Evolutionary conservation across 2,797 vertebrate genomes (phyloP).

Genomic region (Falco naumanni): DNA sequence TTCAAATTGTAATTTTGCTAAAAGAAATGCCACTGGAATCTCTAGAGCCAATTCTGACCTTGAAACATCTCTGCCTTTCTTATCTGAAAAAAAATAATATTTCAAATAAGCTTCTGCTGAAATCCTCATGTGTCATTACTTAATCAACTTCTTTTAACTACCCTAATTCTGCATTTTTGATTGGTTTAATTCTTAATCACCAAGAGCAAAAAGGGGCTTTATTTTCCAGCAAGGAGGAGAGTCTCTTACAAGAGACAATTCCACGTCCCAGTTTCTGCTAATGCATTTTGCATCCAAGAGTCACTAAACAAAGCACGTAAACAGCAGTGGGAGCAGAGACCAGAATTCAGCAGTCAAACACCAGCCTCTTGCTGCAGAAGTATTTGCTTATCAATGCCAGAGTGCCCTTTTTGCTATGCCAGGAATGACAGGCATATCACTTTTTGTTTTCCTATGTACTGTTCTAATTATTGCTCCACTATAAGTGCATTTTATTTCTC

Average conservation of each 20-base stretch:
- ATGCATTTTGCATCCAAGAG: background rate
- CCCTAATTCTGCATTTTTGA: constrained; percentile 24
- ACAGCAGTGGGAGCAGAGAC: background rate
- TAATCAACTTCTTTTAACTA: constrained; percentile 19
- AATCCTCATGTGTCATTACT: background rate
- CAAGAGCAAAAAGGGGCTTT: background rate
- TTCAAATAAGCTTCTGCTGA: constrained; percentile 10
- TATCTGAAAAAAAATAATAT: background rate
- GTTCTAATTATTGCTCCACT: constrained; percentile 59
- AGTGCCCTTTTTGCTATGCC: background rate
- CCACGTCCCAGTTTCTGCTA: background rate
- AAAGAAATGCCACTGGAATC: background rate
- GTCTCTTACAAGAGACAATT: background rate
- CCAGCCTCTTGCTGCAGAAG: background rate
- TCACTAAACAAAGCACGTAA: background rate
- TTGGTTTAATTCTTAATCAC: constrained; percentile 31
- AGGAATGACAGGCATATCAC: constrained; percentile 21
- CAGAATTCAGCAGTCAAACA: background rate
- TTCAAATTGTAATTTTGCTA: background rate
- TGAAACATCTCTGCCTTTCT: constrained; percentile 3
- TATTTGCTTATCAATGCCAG: constrained; percentile 4
- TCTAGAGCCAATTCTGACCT: background rate
- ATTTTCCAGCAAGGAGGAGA: background rate
- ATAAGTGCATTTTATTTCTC: constrained; percentile 8
- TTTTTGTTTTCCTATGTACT: constrained; percentile 33